Evolutionary conservation across 2,113 vertebrate species (phyloP).

Genomic region (Aplodontia rufa): DNA sequence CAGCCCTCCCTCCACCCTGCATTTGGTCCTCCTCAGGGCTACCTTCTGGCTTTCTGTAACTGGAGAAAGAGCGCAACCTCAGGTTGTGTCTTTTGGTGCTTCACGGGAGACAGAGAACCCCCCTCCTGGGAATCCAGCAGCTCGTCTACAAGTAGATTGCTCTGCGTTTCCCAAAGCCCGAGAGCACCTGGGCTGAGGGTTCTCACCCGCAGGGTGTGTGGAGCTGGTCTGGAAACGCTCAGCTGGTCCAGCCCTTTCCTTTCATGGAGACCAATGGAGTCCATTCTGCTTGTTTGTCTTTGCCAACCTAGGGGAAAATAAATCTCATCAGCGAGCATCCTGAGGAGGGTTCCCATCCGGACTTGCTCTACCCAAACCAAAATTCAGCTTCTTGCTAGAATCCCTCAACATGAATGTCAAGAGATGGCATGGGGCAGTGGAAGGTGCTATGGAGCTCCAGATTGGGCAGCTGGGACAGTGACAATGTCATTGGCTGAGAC

Average conservation of each 20-base stretch:
- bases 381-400: neutral
- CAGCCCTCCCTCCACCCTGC: neutral
- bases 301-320: neutral
- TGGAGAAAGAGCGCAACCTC: neutral
- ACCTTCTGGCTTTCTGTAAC: slow-evolving; percentile 48
- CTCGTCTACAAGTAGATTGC: neutral
- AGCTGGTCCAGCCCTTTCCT: rapidly evolving
- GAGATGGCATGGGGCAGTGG: neutral
- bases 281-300: neutral
- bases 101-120: neutral
- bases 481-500: neutral
- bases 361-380: neutral
- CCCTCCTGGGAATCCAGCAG: too few species aligned
- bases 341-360: neutral
- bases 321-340: neutral
- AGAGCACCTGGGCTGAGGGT: neutral
- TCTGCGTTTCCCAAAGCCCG: neutral
- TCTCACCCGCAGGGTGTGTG: neutral
- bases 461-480: neutral
- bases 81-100: neutral
- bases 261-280: neutral
- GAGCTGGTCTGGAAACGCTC: neutral
- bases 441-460: neutral
- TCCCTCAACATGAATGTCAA: neutral
- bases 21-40: slow-evolving; percentile 71